Percentiles rank a stretch among this genome's conserved stretches.
Conservation (phyloP, 2,113 vertebrate genomes). For the Misgurnus mizolepis region DNA sequence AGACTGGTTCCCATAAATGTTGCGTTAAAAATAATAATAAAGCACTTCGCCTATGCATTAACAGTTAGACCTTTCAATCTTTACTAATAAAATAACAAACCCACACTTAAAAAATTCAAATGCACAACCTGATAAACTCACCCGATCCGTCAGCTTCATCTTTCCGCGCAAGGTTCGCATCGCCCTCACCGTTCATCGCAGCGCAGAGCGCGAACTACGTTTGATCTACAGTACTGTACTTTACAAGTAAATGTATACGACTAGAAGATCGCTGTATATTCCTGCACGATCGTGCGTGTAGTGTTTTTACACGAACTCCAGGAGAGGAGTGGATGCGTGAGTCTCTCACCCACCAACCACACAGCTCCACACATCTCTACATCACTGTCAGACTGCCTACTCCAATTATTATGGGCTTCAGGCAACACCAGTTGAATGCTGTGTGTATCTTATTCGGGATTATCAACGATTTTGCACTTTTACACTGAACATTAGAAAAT, state of each 20-base stretch:
- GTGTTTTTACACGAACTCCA: slow-evolving; percentile 11
- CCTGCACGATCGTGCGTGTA: not conserved
- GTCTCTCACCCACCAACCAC: slow-evolving; percentile 11
- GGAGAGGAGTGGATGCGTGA: not conserved
- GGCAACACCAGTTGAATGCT: slow-evolving; percentile 25
- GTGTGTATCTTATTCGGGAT: not conserved
- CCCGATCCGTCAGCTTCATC: slow-evolving; percentile 37
- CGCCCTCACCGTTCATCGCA: slow-evolving; percentile 45
- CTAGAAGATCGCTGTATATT: not conserved
- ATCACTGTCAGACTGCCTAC: not conserved
- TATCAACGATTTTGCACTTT: not conserved
- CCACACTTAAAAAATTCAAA: not conserved
- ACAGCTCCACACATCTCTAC: not conserved
- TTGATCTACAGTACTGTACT: not conserved
- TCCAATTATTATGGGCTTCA: not conserved
- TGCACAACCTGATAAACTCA: slow-evolving; percentile 31
- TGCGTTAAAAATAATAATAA: not conserved
- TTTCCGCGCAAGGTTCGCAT: slow-evolving; percentile 25
- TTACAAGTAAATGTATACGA: not conserved
- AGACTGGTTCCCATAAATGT: no score
- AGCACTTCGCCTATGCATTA: not conserved
- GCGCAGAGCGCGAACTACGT: not conserved
- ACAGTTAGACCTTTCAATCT: not conserved
- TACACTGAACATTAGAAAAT: not conserved
- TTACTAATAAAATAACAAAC: not conserved